Evolutionary conservation across 2,113 vertebrate species (phyloP), one percentile per base, ranked within the genome.

Genomic region (Ornithorhynchus anatinus): DNA sequence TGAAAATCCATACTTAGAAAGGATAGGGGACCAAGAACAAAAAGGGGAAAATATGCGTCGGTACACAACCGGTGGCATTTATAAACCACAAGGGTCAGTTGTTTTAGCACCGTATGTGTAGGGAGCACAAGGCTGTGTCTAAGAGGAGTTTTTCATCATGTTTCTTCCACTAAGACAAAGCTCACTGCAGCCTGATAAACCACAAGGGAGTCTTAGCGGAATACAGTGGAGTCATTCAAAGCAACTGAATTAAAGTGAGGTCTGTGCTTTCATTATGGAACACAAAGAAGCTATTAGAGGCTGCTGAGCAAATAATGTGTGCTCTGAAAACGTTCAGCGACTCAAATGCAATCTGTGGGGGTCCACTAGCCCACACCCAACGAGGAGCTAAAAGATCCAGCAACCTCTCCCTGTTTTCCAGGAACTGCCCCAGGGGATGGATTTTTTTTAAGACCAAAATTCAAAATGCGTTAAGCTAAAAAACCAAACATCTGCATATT

Each of bases 161-260:
- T 54, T 64, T 75, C 50, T 79, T 62, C 52, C 32, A 76, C 62
- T 7, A 59, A 84, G 38, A 58, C 23, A 52, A 61, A 58, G 59
- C 36, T 81, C 36, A 27, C 37, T 31, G n/a, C 62, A 52, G 54
- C 65, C 53, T 51, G 75, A 57, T 25, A 60, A 69, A 48, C 64
- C 79, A 61, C 72, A 57, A 59, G 38, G 48, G 47, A 84, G 81
- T 33, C 79, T 61, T 45, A 82, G 61, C 54, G 44, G 33, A 38
- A 75, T 59, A 78, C 69, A 85, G 73, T 59, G 50, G 44, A 47
- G 76, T 51, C 29, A 48, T 72, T 85, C 79, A 73, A 52, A 60
- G 4, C 16, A 64, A 42, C 40, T 70, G 68, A 65, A 76, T 43
- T 63, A 71, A 86, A 86, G 74, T 25, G 50, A 66, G 67, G 38